Base-by-base conservation (phyloP, 2,888 invertebrate species). In the Yponomeuta malinellus region DNA sequence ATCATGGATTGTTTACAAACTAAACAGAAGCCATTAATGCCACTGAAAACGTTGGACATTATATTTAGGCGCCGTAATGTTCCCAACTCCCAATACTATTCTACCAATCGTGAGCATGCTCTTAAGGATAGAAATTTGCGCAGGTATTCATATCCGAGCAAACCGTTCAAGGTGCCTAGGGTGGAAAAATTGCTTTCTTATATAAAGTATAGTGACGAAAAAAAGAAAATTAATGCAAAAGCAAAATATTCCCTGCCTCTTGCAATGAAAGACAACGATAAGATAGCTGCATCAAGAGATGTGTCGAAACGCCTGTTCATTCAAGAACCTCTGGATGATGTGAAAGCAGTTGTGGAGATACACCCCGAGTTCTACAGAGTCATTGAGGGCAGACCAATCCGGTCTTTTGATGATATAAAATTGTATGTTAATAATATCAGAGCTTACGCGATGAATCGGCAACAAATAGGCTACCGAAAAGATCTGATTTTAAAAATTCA, bases 291-390 rank as follows among this genome's bases (percentile, higher is more conserved):
- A 12, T 86, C 87, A 1, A 84, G 88, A 75, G 93, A 94, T 77
- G 83, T 95, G 74, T 87, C 95, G 48, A 87, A 93, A 74, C 85
- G 94, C 72, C 85, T 95, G 68, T 94, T 90, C 71, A 88, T 95
- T 37, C 86, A 93, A 79, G 93, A 93, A 75, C 90, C 93, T n/a
- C 83, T 86, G 48, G 90, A 93, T 76, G 90, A 90, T 73, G 92
- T 93, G 48, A 90, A 92, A 74, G 93, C 94, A 1, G 93, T 95
- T 69, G 88, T 94, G 23, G 95, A 95, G 82, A 90, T 95, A 63
- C 94, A 95, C 79, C 94, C 94, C 0, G 93, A 94, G 74, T 95
- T 94, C 81, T 95, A 94, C 79, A 92, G 92, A 1, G 93, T 94
- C 63, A 90, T 95, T 59, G 93, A 93, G 81, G 95, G 94, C 9